Percentiles rank a stretch among this genome's conserved stretches.
phyloP scores from a whole-genome alignment of 2,113 vertebrate genomes.

The Petromus typicus region DNA sequence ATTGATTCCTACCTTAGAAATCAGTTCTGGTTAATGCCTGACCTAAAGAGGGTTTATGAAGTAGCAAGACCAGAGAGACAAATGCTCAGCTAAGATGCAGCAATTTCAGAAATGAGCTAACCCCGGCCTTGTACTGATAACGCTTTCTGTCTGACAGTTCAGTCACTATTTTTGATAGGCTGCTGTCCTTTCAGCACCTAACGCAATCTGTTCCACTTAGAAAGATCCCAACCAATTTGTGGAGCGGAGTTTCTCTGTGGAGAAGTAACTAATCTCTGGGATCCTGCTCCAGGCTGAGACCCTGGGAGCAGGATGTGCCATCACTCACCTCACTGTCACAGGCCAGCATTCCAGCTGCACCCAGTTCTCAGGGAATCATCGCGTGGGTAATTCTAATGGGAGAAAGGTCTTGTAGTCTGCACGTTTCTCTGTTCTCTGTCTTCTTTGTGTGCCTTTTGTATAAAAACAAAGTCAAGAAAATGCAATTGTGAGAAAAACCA shows the following conservation, averaged over 20 bases:
- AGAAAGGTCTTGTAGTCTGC: background rate
- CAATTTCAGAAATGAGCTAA: background rate
- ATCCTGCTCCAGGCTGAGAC: background rate
- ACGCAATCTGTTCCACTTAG: background rate
- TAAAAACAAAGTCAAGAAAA: background rate
- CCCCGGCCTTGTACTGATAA: background rate
- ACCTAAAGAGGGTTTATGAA: background rate
- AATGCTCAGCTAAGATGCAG: background rate
- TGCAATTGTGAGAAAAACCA: background rate
- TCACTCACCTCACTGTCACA: background rate
- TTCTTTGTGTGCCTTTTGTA: background rate
- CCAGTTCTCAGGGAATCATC: background rate
- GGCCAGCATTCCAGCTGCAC: background rate
- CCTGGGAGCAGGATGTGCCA: background rate
- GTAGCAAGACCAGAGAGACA: background rate
- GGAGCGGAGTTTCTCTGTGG: background rate
- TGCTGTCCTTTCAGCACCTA: background rate
- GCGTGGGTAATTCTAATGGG: background rate
- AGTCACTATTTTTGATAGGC: background rate
- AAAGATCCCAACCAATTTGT: background rate
- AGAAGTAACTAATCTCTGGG: background rate
- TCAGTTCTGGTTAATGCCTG: background rate
- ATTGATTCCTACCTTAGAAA: background rate
- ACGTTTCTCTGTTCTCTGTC: background rate
- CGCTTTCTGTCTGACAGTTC: background rate